These are phyloP conservation scores for Matsumyia berberina DNA, from an alignment of 2,888 invertebrate species.

Conservation along the genomic window DNA sequence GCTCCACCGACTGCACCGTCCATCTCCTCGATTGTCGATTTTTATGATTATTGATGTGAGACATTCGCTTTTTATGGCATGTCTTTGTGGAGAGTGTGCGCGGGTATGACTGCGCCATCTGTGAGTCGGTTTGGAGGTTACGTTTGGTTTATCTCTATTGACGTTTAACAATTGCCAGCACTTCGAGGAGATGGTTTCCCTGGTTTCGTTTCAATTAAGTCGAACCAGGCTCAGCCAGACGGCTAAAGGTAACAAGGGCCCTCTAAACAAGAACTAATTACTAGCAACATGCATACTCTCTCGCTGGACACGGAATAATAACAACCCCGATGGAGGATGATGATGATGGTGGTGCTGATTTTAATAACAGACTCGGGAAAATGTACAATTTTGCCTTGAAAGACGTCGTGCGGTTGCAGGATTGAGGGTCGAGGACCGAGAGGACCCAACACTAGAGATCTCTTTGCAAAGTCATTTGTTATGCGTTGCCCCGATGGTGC, in stretches of 20 bases:
- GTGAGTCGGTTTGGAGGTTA: conserved; percentile 26
- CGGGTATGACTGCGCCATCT: conserved; percentile 31
- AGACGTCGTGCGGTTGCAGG: conserved; percentile 28
- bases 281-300: conserved; percentile 76
- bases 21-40: conserved; percentile 44
- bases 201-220: conserved; percentile 58
- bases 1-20: neutral
- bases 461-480: conserved; percentile 64
- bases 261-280: conserved; percentile 79
- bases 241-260: conserved; percentile 55
- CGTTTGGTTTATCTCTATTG: conserved; percentile 44
- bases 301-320: conserved; percentile 45
- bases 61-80: conserved; percentile 51
- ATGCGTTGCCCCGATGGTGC: conserved; percentile 55
- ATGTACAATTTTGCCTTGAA: conserved; percentile 8
- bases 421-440: neutral
- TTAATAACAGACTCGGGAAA: conserved; percentile 68
- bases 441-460: neutral
- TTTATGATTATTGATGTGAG: conserved; percentile 68
- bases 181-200: conserved; percentile 31
- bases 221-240: neutral
- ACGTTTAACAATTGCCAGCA: conserved; percentile 52
- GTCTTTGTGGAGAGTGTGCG: conserved; percentile 39
- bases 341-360: conserved; percentile 63
- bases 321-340: conserved; percentile 31